These are phyloP conservation scores for Plectrocnemia conspersa DNA, from an alignment of 1,140 invertebrate genomes.

Conservation along the genomic window DNA sequence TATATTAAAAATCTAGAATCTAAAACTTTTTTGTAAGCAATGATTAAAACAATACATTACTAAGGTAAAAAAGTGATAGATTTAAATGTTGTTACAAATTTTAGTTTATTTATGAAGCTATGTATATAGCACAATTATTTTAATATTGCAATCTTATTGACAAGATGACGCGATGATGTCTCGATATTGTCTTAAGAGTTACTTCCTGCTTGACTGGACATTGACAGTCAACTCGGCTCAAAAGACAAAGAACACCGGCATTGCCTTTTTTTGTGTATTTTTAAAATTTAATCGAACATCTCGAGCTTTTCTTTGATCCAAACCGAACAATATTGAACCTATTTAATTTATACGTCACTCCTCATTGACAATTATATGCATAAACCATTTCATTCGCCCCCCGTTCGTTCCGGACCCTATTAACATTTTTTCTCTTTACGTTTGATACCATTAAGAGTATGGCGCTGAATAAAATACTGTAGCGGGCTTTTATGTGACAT, in stretches of 20 bases:
- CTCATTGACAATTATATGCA: too few species aligned
- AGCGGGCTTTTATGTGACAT: not conserved
- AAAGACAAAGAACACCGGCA: conserved; percentile 19
- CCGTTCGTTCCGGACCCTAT: too few species aligned
- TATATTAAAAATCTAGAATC: too few species aligned
- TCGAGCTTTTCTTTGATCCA: not conserved
- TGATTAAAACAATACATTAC: too few species aligned
- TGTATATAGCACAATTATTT: too few species aligned
- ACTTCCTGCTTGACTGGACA: conserved; percentile 22
- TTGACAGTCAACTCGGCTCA: conserved; percentile 6
- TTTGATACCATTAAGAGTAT: not conserved
- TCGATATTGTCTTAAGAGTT: conserved; percentile 25
- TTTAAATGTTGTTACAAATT: too few species aligned
- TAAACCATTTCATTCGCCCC: too few species aligned
- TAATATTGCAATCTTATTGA: conserved; percentile 2
- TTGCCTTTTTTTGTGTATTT: conserved; percentile 6
- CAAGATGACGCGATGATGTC: conserved; percentile 21
- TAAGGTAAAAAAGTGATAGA: too few species aligned
- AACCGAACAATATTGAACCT: not conserved
- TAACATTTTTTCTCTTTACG: not conserved
- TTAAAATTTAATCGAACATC: not conserved
- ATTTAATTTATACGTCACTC: not conserved
- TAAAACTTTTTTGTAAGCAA: too few species aligned
- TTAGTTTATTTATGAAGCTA: too few species aligned
- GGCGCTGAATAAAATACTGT: conserved; percentile 3